Evolutionary conservation across 1,140 invertebrate species (phyloP).

Genomic region (Euglossa dilemma): DNA sequence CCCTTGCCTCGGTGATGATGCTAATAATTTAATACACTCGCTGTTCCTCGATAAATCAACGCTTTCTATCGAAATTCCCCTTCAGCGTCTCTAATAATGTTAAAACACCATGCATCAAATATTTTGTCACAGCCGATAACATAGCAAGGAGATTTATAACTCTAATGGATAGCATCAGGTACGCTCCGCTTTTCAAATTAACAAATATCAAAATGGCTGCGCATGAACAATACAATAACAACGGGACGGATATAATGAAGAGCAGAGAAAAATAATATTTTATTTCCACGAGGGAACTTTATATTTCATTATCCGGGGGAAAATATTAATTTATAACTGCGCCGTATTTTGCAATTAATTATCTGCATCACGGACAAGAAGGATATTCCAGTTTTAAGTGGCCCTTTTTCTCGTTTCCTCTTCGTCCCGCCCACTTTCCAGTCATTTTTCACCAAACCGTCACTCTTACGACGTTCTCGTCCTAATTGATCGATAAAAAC

Average conservation of each 20-base stretch:
- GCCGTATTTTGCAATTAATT: neutral
- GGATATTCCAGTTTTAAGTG: neutral
- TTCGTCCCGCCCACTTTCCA: too few species aligned
- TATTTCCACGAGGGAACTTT: neutral
- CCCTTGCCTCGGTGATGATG: too few species aligned
- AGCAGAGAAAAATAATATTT: too few species aligned
- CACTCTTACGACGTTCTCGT: neutral
- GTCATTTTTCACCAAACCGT: conserved; percentile 22
- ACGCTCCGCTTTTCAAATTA: neutral
- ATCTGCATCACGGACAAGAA: neutral
- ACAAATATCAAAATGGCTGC: neutral
- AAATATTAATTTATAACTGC: neutral
- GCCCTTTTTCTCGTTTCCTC: neutral
- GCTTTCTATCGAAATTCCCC: too few species aligned
- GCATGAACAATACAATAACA: too few species aligned
- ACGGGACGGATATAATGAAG: too few species aligned
- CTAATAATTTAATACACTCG: too few species aligned
- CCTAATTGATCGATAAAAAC: conserved; percentile 30
- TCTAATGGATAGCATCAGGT: neutral
- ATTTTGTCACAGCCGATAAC: too few species aligned
- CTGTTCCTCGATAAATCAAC: too few species aligned
- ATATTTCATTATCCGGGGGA: neutral
- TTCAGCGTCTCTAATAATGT: too few species aligned
- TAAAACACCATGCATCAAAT: too few species aligned
- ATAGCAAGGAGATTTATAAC: too few species aligned